Conservation (phyloP, 1,140 invertebrate genomes). For the Myzus persicae region DNA sequence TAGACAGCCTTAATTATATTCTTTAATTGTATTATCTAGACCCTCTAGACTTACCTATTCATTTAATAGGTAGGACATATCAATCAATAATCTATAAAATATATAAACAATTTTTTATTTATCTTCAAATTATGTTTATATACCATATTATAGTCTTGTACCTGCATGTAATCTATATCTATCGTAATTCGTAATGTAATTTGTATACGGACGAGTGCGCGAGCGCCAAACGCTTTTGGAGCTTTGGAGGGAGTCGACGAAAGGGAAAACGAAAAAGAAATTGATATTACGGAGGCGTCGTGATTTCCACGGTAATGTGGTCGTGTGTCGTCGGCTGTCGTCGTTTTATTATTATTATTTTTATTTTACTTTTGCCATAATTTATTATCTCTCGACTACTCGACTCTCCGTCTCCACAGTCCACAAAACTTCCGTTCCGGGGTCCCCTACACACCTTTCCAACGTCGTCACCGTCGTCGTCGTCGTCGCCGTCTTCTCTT, state of each 20-base stretch:
- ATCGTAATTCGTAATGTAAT: too few species aligned
- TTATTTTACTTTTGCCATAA: conserved; percentile 26
- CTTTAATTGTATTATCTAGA: too few species aligned
- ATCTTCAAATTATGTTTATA: too few species aligned
- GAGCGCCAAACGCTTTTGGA: too few species aligned
- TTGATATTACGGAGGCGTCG: background rate
- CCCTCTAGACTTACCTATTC: too few species aligned
- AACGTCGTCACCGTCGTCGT: background rate
- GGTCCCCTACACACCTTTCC: background rate
- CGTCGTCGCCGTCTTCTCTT: background rate
- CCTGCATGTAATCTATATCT: too few species aligned
- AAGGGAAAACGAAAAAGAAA: background rate
- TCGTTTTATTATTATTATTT: background rate
- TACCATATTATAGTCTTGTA: too few species aligned
- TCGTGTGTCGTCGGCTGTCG: conserved; percentile 35
- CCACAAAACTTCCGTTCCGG: conserved; percentile 33
- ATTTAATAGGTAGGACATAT: too few species aligned
- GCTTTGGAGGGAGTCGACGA: background rate
- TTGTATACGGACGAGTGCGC: background rate
- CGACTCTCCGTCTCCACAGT: background rate
- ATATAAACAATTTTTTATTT: too few species aligned
- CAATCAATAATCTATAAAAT: too few species aligned
- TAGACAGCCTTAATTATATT: too few species aligned
- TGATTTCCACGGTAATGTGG: background rate
- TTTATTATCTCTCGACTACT: conserved; percentile 40